These are phyloP conservation scores for Meloidogyne exigua DNA, from an alignment of 1,140 invertebrate genomes.

Conservation along the genomic window DNA sequence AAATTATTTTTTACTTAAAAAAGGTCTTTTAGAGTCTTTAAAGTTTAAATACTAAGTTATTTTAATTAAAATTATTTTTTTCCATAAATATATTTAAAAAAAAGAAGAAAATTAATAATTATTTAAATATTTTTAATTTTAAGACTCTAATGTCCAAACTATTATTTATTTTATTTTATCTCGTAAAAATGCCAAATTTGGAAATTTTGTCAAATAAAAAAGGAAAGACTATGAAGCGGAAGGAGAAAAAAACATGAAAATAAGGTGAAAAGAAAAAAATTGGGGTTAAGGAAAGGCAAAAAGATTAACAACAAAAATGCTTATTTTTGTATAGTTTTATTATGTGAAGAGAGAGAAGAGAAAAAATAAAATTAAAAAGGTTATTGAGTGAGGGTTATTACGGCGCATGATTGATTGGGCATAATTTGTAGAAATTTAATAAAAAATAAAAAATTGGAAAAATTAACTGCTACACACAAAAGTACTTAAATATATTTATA, in stretches of 20 bases:
- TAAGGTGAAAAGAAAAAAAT: not conserved
- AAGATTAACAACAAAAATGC: not conserved
- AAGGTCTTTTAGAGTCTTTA: too few relatives aligned
- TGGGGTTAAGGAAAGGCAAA: not conserved
- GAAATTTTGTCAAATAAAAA: not conserved
- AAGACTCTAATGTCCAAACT: not conserved
- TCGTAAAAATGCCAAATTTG: not conserved
- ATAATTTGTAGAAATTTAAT: too few relatives aligned
- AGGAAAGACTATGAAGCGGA: not conserved
- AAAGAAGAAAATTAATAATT: too few relatives aligned
- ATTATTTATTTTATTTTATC: not conserved
- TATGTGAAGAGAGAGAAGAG: too few relatives aligned
- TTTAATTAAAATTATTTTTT: too few relatives aligned
- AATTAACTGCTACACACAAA: too few relatives aligned
- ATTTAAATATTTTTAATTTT: not conserved
- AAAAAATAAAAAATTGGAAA: too few relatives aligned
- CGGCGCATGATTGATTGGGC: not conserved
- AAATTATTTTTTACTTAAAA: not conserved
- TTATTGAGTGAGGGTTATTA: not conserved
- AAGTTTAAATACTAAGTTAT: too few relatives aligned
- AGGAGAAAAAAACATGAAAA: not conserved
- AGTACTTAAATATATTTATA: too few relatives aligned
- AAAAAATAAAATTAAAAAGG: not conserved
- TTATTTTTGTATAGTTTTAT: too few relatives aligned
- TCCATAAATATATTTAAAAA: too few relatives aligned